phyloP scores from a whole-genome alignment of 2,888 invertebrate species.

The Euplexia lucipara region DNA sequence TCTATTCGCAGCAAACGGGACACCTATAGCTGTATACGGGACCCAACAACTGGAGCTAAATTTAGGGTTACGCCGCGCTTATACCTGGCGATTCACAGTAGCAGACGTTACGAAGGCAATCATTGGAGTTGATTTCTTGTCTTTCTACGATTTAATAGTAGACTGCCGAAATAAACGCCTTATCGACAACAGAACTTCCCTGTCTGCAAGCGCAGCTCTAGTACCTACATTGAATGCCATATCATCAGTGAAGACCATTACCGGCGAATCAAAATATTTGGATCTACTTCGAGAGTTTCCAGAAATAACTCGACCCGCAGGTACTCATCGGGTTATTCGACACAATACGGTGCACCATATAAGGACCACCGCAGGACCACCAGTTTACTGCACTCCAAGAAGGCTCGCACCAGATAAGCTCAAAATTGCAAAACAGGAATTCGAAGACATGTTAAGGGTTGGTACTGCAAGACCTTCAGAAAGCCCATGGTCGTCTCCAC shows the following conservation, averaged over 20 bases:
- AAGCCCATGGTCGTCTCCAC: no score
- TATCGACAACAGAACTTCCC: conserved; percentile 2
- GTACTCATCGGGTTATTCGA: conserved; percentile 16
- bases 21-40: no score
- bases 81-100: no score
- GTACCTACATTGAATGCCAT: not conserved
- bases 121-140: no score
- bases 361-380: conserved; percentile 9
- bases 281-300: conserved; percentile 5
- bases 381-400: conserved; percentile 4
- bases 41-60: no score
- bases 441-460: conserved; percentile 5
- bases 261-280: conserved; percentile 1
- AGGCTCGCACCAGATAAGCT: conserved; percentile 1
- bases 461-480: no score
- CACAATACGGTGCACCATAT: conserved; percentile 17
- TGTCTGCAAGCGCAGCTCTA: conserved; percentile 1
- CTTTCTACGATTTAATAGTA: conserved; percentile 2
- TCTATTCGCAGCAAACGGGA: no score
- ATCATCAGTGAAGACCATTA: conserved; percentile 3
- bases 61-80: no score
- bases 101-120: no score
- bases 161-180: conserved; percentile 9
- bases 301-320: conserved; percentile 14
- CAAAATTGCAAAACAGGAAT: conserved; percentile 13